These are phyloP conservation scores for Vireo altiloquus DNA, from an alignment of 2,113 vertebrate species.

Conservation along the genomic window DNA sequence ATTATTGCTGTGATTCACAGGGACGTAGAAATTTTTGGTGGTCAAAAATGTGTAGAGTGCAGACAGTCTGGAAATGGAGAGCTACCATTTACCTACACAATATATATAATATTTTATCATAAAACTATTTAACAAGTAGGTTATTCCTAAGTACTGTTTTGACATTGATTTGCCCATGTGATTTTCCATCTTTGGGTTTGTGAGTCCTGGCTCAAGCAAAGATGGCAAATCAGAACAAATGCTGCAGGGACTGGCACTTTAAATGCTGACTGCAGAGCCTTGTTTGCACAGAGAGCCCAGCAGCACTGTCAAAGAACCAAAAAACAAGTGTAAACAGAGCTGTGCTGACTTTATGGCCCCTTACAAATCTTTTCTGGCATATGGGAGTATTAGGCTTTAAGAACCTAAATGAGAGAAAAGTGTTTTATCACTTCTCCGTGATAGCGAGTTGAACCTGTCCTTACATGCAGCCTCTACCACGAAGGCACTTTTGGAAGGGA, in stretches of 20 bases:
- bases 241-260: background rate
- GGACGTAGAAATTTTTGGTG: background rate
- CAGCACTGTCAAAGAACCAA: background rate
- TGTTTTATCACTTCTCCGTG: background rate
- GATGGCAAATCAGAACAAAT: background rate
- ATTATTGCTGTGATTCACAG: background rate
- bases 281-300: conserved; percentile 34
- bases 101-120: background rate
- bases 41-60: background rate
- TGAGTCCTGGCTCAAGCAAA: background rate
- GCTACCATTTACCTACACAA: background rate
- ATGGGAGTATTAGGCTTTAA: background rate
- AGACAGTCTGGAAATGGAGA: background rate
- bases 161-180: background rate
- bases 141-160: background rate
- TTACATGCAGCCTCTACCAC: background rate
- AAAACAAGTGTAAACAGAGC: conserved; percentile 30
- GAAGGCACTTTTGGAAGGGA: background rate
- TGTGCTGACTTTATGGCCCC: conserved; percentile 1
- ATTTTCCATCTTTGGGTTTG: background rate
- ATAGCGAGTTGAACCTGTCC: background rate
- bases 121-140: background rate
- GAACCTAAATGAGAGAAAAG: background rate
- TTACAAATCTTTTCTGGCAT: conserved; percentile 22
- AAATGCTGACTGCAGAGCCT: background rate